Percentiles rank a stretch among this genome's conserved stretches.
phyloP scores from a whole-genome alignment of 2,113 vertebrate species.

The Nipponia nippon region DNA sequence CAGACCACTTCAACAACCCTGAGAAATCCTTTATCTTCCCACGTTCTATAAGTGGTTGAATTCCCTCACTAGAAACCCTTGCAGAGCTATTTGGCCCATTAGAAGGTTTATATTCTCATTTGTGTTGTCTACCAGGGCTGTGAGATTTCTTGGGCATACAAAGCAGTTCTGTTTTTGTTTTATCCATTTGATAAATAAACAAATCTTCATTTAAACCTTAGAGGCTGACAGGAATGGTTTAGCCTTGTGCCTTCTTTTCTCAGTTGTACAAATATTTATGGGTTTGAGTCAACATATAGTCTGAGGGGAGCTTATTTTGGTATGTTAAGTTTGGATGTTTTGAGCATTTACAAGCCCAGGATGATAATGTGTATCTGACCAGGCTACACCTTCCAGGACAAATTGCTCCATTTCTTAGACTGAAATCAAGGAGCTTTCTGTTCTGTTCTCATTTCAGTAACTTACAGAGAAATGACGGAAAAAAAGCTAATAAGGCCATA shows the following conservation, averaged over 20 bases:
- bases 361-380: not conserved
- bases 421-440: not conserved
- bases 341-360: not conserved
- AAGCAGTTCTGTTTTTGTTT: not conserved
- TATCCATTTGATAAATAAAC: not conserved
- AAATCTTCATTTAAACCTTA: not conserved
- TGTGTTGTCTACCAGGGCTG: not conserved
- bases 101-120: not conserved
- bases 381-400: not conserved
- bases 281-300: not conserved
- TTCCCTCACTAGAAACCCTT: not conserved
- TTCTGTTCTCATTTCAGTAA: not conserved
- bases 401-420: not conserved
- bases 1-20: not conserved
- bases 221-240: not conserved
- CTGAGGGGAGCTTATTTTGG: not conserved
- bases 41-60: not conserved
- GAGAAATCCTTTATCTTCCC: not conserved
- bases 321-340: not conserved
- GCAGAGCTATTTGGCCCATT: not conserved
- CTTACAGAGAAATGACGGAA: not conserved
- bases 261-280: not conserved
- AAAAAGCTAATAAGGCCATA: not conserved
- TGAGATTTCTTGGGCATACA: not conserved
- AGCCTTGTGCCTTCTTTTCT: not conserved